Conservation (phyloP, 2,888 invertebrate species). For the Bhutanitis thaidina region DNA sequence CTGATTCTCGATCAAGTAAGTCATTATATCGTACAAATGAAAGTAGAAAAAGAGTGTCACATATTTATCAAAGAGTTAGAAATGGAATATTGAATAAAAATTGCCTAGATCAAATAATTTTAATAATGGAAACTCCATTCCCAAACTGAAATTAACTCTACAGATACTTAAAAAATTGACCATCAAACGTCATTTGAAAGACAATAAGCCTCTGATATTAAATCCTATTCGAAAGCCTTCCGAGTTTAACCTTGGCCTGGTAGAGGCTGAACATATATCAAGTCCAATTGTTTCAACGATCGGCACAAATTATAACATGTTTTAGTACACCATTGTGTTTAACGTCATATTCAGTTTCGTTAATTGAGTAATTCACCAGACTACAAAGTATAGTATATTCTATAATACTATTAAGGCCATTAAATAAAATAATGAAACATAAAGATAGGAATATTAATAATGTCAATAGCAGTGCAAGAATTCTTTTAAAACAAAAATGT, state of each 20-base stretch:
- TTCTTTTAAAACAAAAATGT: too few relatives aligned
- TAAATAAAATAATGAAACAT: too few relatives aligned
- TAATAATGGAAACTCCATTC: conserved; percentile 6
- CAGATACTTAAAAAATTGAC: conserved; percentile 8
- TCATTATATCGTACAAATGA: too few relatives aligned
- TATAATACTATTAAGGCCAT: too few relatives aligned
- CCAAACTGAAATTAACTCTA: conserved; percentile 6
- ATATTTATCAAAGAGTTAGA: too few relatives aligned
- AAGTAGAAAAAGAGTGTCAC: too few relatives aligned
- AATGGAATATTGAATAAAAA: too few relatives aligned
- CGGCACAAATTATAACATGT: conserved; percentile 12
- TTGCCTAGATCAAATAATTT: too few relatives aligned
- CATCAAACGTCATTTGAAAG: conserved; percentile 13
- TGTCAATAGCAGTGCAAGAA: too few relatives aligned
- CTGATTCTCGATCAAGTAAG: too few relatives aligned
- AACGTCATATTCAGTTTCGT: background rate
- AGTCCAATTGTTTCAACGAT: conserved; percentile 18
- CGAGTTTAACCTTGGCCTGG: conserved; percentile 15
- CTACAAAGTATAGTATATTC: too few relatives aligned
- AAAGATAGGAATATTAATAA: too few relatives aligned
- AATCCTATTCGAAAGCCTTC: conserved; percentile 11
- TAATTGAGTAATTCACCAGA: background rate
- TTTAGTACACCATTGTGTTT: conserved; percentile 15
- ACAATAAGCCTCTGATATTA: conserved; percentile 16
- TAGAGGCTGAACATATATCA: conserved; percentile 14